Evolutionary conservation across 2,113 vertebrate genomes (phyloP).

Genomic region (Otis tarda): DNA sequence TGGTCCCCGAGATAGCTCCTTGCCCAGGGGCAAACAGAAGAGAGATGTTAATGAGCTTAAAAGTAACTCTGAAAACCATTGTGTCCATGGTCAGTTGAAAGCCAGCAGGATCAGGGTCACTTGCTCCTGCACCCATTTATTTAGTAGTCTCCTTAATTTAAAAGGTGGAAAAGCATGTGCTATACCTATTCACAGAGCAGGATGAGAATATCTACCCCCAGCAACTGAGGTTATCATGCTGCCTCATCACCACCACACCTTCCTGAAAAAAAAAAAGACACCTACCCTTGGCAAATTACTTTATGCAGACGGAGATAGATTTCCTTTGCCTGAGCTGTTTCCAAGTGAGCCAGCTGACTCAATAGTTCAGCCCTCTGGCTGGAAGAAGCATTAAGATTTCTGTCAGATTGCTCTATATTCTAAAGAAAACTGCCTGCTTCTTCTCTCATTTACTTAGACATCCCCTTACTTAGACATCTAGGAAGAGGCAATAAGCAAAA

Average conservation of each 20-base stretch:
- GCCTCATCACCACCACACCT: not conserved
- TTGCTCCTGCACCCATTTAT: not conserved
- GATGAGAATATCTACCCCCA: not conserved
- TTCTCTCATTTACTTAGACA: slow-evolving; percentile 20
- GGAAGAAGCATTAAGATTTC: slow-evolving; percentile 43
- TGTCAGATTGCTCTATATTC: slow-evolving; percentile 33
- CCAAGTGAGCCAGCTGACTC: slow-evolving; percentile 48
- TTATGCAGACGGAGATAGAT: slow-evolving; percentile 26
- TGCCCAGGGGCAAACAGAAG: not conserved
- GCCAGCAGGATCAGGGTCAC: not conserved
- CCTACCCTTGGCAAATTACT: slow-evolving; percentile 10
- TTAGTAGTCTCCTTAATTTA: not conserved
- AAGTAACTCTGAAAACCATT: not conserved
- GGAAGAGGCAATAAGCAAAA: slow-evolving; percentile 39
- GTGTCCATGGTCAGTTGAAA: not conserved
- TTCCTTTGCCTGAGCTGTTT: slow-evolving; percentile 46
- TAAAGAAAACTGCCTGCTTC: slow-evolving; percentile 47
- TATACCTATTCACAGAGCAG: not conserved
- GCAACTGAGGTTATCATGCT: not conserved
- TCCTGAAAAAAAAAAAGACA: not conserved
- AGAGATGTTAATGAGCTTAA: not conserved
- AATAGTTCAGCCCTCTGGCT: slow-evolving; percentile 45
- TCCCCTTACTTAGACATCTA: not conserved
- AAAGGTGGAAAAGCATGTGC: not conserved
- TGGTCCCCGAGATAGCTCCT: not conserved